Evolutionary conservation across 1,140 invertebrate species (phyloP), one percentile per base, ranked within the genome.

Genomic region (Caerostris darwini): DNA sequence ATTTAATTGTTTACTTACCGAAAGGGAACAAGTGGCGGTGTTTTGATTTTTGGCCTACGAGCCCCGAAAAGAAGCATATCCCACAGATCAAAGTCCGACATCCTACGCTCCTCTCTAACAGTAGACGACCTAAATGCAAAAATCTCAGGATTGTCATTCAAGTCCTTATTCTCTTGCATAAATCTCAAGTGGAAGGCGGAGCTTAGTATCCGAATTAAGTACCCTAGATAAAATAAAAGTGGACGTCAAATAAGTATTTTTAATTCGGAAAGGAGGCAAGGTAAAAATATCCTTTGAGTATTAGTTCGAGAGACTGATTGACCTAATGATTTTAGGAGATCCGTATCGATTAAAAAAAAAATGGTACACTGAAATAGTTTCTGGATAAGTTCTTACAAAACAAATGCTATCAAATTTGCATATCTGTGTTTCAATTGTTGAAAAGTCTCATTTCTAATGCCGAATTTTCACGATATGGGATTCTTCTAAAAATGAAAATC

Each of bases 71-170:
- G 34, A 58, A 91, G 69, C 90, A 91, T 91, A 54, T 91, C 90
- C 90, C 90, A 91, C 19, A 91, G n/a, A 91, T 91, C 90, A 77
- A 91, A 91, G 19, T 91, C 90, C 6, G 90, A 91, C 90, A 91
- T 91, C 50, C 58, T 91, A 8, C 67, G 50, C 19, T 85, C 83
- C 34, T 59, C 83, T 19, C 83, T 19, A 85, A 58, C 56, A 8
- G 83, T 85, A 6, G 54, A 57, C 19, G 83, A 85, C n/a, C 86
- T 50, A 88, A 88, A 88, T 54, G 59, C 5, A 64, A 64, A 54
- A 88, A 64, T 64, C 10, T 61, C 58, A 64, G 19, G 58, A 67
- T 58, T 85, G 17, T 85, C 83, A 88, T 88, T 59, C 59, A 64
- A 64, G 50, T 64, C 59, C 19, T 88, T 54, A n/a, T 64, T 88